phyloP scores from a whole-genome alignment of 2,113 vertebrate genomes.

The Manacus vitellinus region DNA sequence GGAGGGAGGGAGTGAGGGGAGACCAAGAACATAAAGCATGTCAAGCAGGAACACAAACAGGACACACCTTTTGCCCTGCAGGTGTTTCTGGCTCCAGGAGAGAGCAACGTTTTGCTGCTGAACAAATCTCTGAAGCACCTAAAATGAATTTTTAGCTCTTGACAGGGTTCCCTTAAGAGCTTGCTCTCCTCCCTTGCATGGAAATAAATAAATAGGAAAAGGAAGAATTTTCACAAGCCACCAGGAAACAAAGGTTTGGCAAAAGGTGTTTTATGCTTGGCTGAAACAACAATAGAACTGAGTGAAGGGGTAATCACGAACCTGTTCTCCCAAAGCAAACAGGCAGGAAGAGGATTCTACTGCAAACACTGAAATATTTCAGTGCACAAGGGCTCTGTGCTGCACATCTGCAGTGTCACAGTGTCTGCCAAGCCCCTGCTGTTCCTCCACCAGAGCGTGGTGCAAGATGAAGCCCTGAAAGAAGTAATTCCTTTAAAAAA shows the following conservation, averaged over 20 bases:
- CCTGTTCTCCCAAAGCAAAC: not conserved
- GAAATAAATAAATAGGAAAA: not conserved
- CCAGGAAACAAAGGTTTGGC: slow-evolving; percentile 17
- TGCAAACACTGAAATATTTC: slow-evolving; percentile 27
- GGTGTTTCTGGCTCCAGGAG: not conserved
- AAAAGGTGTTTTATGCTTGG: not conserved
- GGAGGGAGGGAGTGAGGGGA: not conserved
- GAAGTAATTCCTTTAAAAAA: not conserved
- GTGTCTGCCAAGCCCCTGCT: not conserved
- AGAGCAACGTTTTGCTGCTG: not conserved
- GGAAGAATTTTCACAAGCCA: not conserved
- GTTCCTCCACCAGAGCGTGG: not conserved
- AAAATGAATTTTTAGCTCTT: not conserved
- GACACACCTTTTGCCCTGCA: not conserved
- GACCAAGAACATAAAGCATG: not conserved
- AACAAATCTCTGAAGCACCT: not conserved
- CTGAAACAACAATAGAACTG: slow-evolving; percentile 2
- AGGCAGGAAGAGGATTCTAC: not conserved
- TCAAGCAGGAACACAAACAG: not conserved
- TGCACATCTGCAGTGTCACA: not conserved
- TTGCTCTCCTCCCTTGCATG: not conserved
- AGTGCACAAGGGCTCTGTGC: not conserved
- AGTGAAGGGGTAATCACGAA: not conserved
- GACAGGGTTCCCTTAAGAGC: not conserved
- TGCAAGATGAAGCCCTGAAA: not conserved